Conservation (phyloP, 2,113 vertebrate species). For the Proteles cristata region DNA sequence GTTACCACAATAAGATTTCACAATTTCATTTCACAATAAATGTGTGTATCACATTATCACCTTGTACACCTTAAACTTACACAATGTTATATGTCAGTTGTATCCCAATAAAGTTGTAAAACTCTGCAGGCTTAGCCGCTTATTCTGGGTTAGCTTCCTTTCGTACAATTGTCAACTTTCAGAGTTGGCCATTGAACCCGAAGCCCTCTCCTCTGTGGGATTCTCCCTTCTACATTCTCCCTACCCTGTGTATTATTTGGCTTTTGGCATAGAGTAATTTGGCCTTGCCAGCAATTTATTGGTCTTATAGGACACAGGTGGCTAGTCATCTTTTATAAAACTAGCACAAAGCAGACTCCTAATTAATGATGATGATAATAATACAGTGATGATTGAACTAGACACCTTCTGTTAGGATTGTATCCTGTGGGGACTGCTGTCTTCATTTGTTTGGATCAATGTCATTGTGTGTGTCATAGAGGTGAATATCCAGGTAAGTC, state of each 20-base stretch:
- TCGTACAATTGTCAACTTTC: background rate
- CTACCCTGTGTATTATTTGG: background rate
- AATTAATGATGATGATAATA: constrained; percentile 47
- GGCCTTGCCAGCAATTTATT: constrained; percentile 21
- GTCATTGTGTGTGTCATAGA: background rate
- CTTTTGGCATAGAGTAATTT: constrained; percentile 36
- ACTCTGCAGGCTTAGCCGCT: background rate
- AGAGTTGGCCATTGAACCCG: background rate
- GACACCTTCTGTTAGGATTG: constrained; percentile 34
- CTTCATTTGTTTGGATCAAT: constrained; percentile 49
- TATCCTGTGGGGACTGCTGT: background rate
- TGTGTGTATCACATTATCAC: background rate
- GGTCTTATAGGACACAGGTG: constrained; percentile 27
- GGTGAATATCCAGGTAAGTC: background rate
- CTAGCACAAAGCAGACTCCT: background rate
- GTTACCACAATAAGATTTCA: too few species aligned
- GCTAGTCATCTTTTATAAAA: constrained; percentile 63
- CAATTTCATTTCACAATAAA: background rate
- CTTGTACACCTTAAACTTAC: background rate
- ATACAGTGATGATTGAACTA: constrained; percentile 4
- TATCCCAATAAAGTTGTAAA: background rate
- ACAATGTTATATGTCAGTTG: background rate
- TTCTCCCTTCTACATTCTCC: background rate
- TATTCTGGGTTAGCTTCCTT: background rate
- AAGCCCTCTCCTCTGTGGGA: background rate